A percentile compares a stretch with the other conserved stretches of the same genome.
These are phyloP conservation scores for Xerus rutilus DNA, from an alignment of 2,797 vertebrate species.

Conservation along the genomic window DNA sequence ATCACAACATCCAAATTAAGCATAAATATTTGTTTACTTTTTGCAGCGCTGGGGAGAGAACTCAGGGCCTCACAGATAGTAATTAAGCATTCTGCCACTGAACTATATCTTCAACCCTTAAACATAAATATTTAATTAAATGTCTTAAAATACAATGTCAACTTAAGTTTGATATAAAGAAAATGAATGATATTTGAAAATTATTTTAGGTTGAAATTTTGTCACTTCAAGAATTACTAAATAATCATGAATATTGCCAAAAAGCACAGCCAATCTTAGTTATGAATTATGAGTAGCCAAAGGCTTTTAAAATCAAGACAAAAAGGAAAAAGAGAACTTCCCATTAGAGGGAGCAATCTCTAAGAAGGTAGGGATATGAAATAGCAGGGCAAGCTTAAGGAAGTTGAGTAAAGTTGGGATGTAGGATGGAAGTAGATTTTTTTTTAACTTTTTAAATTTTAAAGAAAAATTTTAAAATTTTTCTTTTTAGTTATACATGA, in stretches of 20 bases:
- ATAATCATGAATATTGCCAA: background rate
- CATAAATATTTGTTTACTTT: background rate
- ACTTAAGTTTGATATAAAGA: slow-evolving; percentile 25
- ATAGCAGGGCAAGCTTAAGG: background rate
- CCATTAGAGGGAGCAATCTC: background rate
- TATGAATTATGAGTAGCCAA: background rate
- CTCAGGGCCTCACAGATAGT: background rate
- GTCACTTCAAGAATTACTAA: slow-evolving; percentile 26
- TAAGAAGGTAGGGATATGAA: background rate
- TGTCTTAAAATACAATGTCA: background rate
- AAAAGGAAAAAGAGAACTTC: background rate
- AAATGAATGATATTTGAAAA: slow-evolving; percentile 30
- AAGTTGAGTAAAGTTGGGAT: slow-evolving; percentile 12
- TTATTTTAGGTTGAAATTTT: background rate
- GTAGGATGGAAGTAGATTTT: background rate
- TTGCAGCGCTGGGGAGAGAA: background rate
- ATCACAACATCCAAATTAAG: background rate
- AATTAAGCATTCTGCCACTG: background rate
- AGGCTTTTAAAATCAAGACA: slow-evolving; percentile 4
- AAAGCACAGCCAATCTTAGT: background rate
- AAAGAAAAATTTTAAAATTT: too few relatives aligned
- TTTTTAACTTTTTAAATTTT: too few relatives aligned
- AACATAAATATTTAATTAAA: slow-evolving; percentile 27
- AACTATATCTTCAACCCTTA: background rate
- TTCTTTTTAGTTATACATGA: too few relatives aligned